Evolutionary conservation across 1,140 invertebrate species (phyloP).

Genomic region (Holotrichia oblita): DNA sequence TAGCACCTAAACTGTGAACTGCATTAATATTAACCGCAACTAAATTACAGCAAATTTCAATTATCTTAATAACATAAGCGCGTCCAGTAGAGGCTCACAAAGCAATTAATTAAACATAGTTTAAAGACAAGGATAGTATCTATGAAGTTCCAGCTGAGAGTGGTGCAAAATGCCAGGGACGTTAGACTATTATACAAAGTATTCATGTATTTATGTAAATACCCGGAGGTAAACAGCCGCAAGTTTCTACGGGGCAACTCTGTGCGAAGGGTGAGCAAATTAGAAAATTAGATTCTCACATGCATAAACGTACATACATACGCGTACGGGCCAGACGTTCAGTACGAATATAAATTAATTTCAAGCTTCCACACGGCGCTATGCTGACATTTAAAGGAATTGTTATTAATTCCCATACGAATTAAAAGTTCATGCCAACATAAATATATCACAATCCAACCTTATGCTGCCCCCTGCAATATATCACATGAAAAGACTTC

Average conservation of each 20-base stretch:
- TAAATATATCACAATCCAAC: background rate
- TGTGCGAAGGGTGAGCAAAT: background rate
- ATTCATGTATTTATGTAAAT: slow-evolving; percentile 12
- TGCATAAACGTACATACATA: background rate
- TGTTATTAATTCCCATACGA: slow-evolving; percentile 1
- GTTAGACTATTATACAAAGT: slow-evolving; percentile 4
- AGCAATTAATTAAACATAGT: slow-evolving; percentile 10
- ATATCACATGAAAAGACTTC: no score
- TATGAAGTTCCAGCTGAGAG: background rate
- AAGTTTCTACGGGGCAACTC: background rate
- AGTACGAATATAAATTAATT: slow-evolving; percentile 10
- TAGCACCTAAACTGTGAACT: background rate
- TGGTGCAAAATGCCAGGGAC: background rate
- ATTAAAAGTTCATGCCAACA: background rate
- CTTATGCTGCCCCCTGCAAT: background rate
- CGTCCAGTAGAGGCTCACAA: background rate
- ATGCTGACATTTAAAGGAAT: background rate
- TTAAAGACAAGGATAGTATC: background rate
- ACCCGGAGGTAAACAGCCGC: background rate
- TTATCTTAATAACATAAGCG: slow-evolving; percentile 5
- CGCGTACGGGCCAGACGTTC: background rate
- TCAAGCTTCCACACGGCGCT: background rate
- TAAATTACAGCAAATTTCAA: slow-evolving; percentile 2
- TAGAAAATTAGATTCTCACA: slow-evolving; percentile 15
- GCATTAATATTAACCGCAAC: background rate